These are phyloP conservation scores for Oligia strigilis DNA, from an alignment of 2,888 invertebrate genomes.

Conservation along the genomic window DNA sequence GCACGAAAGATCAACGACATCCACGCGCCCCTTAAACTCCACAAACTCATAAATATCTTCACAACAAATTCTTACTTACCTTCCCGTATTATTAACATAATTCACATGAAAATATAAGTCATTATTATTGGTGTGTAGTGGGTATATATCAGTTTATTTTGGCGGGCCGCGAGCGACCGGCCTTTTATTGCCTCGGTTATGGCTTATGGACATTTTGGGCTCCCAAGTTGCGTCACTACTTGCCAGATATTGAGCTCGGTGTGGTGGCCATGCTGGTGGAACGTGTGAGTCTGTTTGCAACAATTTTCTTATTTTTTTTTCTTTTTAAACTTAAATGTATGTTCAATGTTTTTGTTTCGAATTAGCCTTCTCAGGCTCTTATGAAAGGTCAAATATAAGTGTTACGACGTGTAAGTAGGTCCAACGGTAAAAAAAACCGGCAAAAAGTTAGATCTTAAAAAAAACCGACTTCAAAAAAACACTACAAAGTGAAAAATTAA, in stretches of 20 bases:
- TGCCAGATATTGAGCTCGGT: conserved; percentile 63
- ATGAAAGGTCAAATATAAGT: neutral
- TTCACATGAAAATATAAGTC: conserved; percentile 62
- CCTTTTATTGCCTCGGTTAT: conserved; percentile 76
- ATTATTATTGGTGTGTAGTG: conserved; percentile 63
- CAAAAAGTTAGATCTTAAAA: no score
- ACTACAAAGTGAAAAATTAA: no score
- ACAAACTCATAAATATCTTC: conserved; percentile 55
- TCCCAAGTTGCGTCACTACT: conserved; percentile 63
- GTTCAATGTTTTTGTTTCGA: neutral
- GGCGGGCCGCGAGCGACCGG: conserved; percentile 58
- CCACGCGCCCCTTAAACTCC: conserved; percentile 27
- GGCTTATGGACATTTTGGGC: conserved; percentile 73
- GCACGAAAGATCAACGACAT: conserved; percentile 44
- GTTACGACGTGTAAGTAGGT: neutral
- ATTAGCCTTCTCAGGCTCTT: neutral
- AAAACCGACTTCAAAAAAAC: no score
- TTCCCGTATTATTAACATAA: conserved; percentile 59
- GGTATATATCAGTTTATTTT: conserved; percentile 67
- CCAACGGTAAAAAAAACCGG: neutral
- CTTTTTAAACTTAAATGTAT: neutral
- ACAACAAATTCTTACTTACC: conserved; percentile 62
- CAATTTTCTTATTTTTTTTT: neutral
- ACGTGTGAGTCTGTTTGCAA: neutral
- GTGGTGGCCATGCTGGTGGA: conserved; percentile 29